Evolutionary conservation across 2,888 invertebrate genomes (phyloP).

Genomic region (Spisula subtruncata): DNA sequence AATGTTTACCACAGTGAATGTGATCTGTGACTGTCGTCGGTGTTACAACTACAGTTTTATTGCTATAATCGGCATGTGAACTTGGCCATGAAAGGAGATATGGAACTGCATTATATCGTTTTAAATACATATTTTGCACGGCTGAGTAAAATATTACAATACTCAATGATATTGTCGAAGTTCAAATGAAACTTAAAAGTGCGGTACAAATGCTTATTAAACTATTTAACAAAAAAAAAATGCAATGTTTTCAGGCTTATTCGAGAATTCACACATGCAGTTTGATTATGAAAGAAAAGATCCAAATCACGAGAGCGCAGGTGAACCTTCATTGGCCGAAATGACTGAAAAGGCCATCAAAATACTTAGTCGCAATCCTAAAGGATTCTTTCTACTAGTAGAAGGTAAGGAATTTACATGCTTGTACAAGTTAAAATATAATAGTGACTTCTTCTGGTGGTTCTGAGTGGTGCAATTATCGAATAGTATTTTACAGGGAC

Average conservation of each 20-base stretch:
- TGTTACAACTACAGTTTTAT: too few species aligned
- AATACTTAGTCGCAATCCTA: slow-evolving; percentile 90
- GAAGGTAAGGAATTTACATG: slow-evolving; percentile 85
- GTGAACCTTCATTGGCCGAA: slow-evolving; percentile 92
- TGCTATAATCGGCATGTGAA: not conserved
- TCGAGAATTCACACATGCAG: slow-evolving; percentile 90
- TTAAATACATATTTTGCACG: not conserved
- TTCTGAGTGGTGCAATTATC: too few species aligned
- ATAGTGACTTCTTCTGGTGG: too few species aligned
- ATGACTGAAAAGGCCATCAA: slow-evolving; percentile 94
- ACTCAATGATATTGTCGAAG: not conserved
- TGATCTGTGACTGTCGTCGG: too few species aligned
- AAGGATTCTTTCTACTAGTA: slow-evolving; percentile 93
- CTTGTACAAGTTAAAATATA: too few species aligned
- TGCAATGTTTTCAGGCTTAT: slow-evolving; percentile 84
- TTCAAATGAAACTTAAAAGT: too few species aligned
- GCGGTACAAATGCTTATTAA: too few species aligned
- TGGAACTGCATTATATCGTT: not conserved
- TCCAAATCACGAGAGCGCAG: slow-evolving; percentile 86
- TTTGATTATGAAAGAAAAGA: slow-evolving; percentile 90
- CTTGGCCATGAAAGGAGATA: not conserved
- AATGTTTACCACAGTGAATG: too few species aligned
- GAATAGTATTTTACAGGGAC: too few species aligned
- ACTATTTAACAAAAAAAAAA: too few species aligned
- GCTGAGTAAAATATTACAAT: not conserved